These are phyloP conservation scores for Schizopygopsis malacanthus DNA, from an alignment of 2,797 vertebrate species.

Conservation along the genomic window DNA sequence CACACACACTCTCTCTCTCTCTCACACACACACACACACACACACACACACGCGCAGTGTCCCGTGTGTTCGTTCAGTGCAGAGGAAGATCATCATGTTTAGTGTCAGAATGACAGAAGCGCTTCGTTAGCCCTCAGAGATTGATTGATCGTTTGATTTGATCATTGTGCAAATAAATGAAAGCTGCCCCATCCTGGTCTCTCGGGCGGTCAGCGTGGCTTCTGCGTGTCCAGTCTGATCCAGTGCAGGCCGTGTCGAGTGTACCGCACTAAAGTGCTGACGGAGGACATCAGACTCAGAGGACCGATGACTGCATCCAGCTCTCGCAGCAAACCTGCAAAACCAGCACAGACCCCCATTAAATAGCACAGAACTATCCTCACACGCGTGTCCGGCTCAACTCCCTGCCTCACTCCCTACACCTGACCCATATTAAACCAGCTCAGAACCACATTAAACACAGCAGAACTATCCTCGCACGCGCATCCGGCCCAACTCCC, in stretches of 20 bases:
- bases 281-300: slow-evolving; percentile 84
- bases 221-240: slow-evolving; percentile 83
- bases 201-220: slow-evolving; percentile 72
- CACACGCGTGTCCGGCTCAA: too few species aligned
- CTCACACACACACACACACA: neutral
- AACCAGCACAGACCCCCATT: neutral
- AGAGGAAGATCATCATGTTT: neutral
- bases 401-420: too few species aligned
- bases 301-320: slow-evolving; percentile 79
- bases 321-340: slow-evolving; percentile 85
- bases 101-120: neutral
- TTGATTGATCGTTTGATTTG: neutral
- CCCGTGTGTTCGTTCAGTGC: neutral
- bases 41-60: neutral
- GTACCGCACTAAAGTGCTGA: slow-evolving; percentile 86
- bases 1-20: too few species aligned
- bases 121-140: neutral
- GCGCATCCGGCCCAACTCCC: too few species aligned
- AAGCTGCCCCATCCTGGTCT: neutral
- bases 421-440: too few species aligned
- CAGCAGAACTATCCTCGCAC: too few species aligned
- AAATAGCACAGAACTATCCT: too few species aligned
- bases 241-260: slow-evolving; percentile 87
- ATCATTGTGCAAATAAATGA: neutral
- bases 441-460: too few species aligned